Conservation (phyloP, 2,113 vertebrate genomes). For the Sceloporus tristichus region DNA sequence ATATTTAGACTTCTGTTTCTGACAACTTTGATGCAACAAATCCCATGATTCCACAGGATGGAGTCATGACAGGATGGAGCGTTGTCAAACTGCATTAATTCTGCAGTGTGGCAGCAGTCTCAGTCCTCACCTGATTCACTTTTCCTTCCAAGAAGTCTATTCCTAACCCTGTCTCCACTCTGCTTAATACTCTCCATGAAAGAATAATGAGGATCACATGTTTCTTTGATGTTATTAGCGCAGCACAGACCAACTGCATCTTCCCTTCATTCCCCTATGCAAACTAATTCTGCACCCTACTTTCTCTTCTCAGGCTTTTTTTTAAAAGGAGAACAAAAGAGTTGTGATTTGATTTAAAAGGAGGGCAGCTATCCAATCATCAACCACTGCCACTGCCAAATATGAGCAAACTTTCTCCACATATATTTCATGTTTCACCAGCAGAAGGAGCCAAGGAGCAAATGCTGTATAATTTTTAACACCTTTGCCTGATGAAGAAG, state of each 20-base stretch:
- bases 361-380: neutral
- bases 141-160: neutral
- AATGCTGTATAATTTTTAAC: neutral
- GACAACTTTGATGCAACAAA: too few relatives aligned
- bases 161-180: neutral
- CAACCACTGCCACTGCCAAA: too few relatives aligned
- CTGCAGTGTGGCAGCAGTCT: too few relatives aligned
- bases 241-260: neutral
- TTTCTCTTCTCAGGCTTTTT: neutral
- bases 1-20: too few relatives aligned
- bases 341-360: neutral
- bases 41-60: too few relatives aligned
- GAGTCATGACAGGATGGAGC: too few relatives aligned
- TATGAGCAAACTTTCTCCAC: neutral
- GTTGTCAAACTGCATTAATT: too few relatives aligned
- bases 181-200: neutral
- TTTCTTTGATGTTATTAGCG: neutral
- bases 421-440: neutral
- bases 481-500: neutral
- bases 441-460: neutral
- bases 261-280: neutral
- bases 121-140: neutral
- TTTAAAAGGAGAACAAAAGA: neutral
- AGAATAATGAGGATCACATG: neutral
- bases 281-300: neutral